Conservation (phyloP, 2,797 vertebrate genomes). For the Crocodylus rhombifer region DNA sequence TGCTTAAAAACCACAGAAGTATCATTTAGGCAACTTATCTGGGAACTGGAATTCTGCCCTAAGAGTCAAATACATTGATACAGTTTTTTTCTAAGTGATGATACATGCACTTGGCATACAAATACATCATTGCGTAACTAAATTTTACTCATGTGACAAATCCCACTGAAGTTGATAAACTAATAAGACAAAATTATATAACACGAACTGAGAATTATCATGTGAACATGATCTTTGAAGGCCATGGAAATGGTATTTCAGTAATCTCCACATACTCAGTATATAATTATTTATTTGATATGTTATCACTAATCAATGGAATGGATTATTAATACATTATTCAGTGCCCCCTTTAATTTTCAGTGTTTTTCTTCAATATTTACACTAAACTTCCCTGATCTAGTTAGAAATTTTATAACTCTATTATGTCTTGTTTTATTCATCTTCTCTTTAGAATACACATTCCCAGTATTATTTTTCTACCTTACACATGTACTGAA, state of each 20-base stretch:
- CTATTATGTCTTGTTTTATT: neutral
- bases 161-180: slow-evolving; percentile 26
- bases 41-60: no score
- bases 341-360: neutral
- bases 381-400: neutral
- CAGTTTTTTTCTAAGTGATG: neutral
- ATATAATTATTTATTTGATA: no score
- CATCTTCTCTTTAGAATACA: neutral
- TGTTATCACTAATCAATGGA: no score
- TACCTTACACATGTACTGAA: neutral
- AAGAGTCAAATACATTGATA: neutral
- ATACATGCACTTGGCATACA: neutral
- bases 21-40: no score
- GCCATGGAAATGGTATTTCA: neutral
- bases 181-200: neutral
- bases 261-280: neutral
- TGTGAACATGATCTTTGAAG: neutral
- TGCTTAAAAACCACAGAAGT: no score
- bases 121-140: slow-evolving; percentile 6
- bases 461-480: neutral
- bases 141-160: neutral
- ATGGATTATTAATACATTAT: no score
- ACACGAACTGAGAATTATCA: neutral
- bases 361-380: neutral
- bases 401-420: neutral